Conservation (phyloP, 2,113 vertebrate genomes). For the Ancistrus triradiatus region DNA sequence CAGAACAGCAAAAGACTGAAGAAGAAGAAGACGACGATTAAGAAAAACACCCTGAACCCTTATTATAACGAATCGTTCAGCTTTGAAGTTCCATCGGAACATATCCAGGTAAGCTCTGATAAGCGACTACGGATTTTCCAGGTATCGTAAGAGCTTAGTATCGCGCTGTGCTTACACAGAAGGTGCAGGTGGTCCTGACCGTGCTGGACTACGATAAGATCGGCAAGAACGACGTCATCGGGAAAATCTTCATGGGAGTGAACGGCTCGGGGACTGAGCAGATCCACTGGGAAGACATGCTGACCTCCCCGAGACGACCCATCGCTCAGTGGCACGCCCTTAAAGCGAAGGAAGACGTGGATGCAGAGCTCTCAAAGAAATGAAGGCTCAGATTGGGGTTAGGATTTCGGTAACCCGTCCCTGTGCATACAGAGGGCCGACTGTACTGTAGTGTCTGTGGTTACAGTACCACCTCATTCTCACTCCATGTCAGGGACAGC, state of each 20-base stretch:
- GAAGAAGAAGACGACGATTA: constrained; percentile 98
- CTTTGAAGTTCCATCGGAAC: constrained; percentile 95
- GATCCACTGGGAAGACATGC: constrained; percentile 83
- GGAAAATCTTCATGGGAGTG: constrained; percentile 87
- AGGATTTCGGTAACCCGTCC: too few species aligned
- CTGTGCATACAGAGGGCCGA: too few species aligned
- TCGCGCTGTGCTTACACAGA: constrained; percentile 66
- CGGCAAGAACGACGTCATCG: constrained; percentile 96
- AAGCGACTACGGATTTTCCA: too few species aligned
- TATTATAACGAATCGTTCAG: constrained; percentile 86
- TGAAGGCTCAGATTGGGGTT: too few species aligned
- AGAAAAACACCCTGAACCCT: constrained; percentile 95
- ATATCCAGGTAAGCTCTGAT: constrained; percentile 91
- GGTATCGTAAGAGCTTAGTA: too few species aligned
- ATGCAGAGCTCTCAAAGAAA: constrained; percentile 87
- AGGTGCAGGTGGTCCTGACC: constrained; percentile 92
- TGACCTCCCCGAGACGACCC: constrained; percentile 82
- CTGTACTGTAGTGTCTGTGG: too few species aligned
- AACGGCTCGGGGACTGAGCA: constrained; percentile 87
- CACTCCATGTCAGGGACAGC: too few species aligned
- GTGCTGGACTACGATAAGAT: constrained; percentile 99
- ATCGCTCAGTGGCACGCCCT: constrained; percentile 94
- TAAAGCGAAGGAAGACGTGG: constrained; percentile 70
- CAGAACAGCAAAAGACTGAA: constrained; percentile 95
- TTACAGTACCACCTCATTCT: too few species aligned